Evolutionary conservation across 2,113 vertebrate species (phyloP), one percentile per base, ranked within the genome.

Genomic region (Okapia johnstoni): DNA sequence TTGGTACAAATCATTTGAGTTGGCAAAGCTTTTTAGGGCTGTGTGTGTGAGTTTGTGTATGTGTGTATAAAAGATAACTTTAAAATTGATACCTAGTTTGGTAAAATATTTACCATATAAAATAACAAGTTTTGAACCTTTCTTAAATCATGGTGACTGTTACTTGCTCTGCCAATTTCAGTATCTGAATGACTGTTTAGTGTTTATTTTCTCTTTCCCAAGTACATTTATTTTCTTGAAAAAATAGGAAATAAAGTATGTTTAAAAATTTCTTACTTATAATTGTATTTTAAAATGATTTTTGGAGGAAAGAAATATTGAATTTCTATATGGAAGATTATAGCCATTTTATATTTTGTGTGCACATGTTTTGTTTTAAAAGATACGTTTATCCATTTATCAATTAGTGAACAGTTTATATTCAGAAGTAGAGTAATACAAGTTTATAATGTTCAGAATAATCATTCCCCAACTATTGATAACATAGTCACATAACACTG

Each of bases 141-240:
- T 98, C 95, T 96, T 97, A 93, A 97, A 86, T 97, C 97, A 88
- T 97, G 96, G 79, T 98, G 93, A 95, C 98, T 98, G 86, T 98
- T 95, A 93, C 23, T 96, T 97, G 89, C 98, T 98, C 92, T 98
- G 96, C 92, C 97, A 80, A 40, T 98, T 98, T 97, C 97, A 94
- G 46, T 98, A 98, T 89, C 97, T 97, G 98, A 94, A 97, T 98
- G 97, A 95, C 98, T 98, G 94, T 96, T 97, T 94, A 98, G 95
- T 98, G 90, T 98, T 98, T 98, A 98, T 98, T 98, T 98, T 98
- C 93, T 96, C 90, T 98, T 98, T 98, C 89, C 97, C 97, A 57
- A 97, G 60, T 95, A 96, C 98, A 98, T 98, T 98, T 98, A 97
- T 98, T 98, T 98, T 93, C 77, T 97, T 83, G 93, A 98, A 99